These are phyloP conservation scores for Microtus montanus DNA, from an alignment of 2,113 vertebrate species.

Conservation along the genomic window DNA sequence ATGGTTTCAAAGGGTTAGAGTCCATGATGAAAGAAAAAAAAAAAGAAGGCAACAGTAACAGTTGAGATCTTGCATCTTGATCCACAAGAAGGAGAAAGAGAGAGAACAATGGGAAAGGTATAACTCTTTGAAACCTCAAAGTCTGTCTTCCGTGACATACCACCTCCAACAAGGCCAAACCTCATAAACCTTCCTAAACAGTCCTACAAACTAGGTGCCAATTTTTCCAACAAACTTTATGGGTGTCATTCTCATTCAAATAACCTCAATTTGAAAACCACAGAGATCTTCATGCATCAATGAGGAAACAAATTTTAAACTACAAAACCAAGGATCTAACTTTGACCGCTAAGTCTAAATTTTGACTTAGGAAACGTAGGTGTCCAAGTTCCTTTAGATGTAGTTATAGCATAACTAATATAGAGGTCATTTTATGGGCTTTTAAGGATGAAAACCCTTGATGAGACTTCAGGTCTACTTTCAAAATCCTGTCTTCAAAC, in stretches of 20 bases:
- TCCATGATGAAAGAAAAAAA: neutral
- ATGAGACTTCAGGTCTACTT: conserved; percentile 19
- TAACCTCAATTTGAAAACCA: neutral
- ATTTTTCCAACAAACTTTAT: neutral
- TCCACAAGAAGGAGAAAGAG: too few species aligned
- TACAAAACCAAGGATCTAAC: neutral
- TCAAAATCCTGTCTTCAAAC: conserved; percentile 49
- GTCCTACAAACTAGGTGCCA: neutral
- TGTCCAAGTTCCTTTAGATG: neutral
- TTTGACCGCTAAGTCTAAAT: conserved; percentile 10
- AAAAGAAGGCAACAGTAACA: neutral
- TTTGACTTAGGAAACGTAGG: neutral
- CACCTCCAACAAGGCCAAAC: too few species aligned
- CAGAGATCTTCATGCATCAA: neutral
- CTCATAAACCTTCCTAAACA: neutral
- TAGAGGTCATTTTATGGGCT: neutral
- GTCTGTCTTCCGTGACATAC: neutral
- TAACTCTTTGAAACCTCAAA: neutral
- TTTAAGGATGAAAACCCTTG: conserved; percentile 54
- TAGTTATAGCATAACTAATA: neutral
- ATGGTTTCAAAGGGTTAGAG: neutral
- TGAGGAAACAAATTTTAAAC: neutral
- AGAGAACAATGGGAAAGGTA: neutral
- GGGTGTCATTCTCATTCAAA: neutral
- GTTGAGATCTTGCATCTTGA: neutral